Evolutionary conservation across 2,888 invertebrate genomes (phyloP), one percentile per base, ranked within the genome.

Genomic region (Patella pellucida): DNA sequence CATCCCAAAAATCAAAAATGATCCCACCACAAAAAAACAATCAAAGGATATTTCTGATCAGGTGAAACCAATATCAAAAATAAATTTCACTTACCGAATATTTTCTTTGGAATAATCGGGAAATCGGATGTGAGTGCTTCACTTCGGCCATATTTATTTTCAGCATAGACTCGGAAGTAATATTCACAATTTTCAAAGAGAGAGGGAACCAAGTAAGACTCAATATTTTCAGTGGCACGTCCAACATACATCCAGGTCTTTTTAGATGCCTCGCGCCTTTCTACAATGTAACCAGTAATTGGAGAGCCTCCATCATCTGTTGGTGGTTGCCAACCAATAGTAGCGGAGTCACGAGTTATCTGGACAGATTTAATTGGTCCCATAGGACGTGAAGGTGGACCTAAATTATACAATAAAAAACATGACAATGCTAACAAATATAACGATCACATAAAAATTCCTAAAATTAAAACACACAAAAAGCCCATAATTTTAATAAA

Each of bases 81-180:
- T 41, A 9, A 41, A 41, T 41, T 9, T 41, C 9, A 41, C 85
- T 82, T 78, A 88, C 89, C 87, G 76, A 84, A 86, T 71, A 86
- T 84, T 79, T 86, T 86, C 90, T 94, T 95, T 75, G 96, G 94
- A 67, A 94, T 93, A 54, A 96, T 94, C 0, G 95, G 93, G 77
- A 95, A 94, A 3, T 86, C 85, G 51, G 87, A 96, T 89, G 95
- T 95, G 69, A 95, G 92, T 19, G 95, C 94, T 83, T 96, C 95
- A 69, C 96, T 96, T 72, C 82, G 82, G 23, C 97, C 97, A 77
- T 96, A 94, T 19, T 95, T 94, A 91, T 97, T 97, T 83, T 94
- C 94, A 2, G 97, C 97, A 86, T 94, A 94, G 51, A 97, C 94
- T 81, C 96, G 93, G 93, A 97, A 96, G 92, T 95, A 93, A 89